Base-by-base conservation (phyloP, 2,888 invertebrate species). In the Chrysotoxum bicinctum region DNA sequence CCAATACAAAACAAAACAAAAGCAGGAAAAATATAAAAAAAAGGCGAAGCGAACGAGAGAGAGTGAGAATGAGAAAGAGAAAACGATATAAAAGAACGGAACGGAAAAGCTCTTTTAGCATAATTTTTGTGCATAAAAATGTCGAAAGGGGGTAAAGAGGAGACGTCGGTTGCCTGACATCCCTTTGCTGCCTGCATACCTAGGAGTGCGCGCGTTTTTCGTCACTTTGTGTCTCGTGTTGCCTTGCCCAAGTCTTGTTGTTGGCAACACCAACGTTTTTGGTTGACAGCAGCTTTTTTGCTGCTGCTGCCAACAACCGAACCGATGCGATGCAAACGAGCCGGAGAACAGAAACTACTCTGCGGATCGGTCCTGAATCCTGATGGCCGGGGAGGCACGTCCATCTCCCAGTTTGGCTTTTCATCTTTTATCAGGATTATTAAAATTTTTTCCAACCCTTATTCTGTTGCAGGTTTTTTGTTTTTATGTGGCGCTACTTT, bases 361-460 rank as follows among this genome's bases (percentile, higher is more conserved):
- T 73, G 73, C 73, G 73, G 77, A 73, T 66, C 62, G 62, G 54
- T 45, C 40, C 70, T 69, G 70, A 62, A n/a, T 52, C 54, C 75
- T 69, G 70, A 62, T 62, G 75, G 56, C 40, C 50, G 52, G 52
- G 52, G 35, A 69, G 66, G 50, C 48, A 21, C 50, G 50, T 66
- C 56, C 74, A 52, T 16, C 58, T 40, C 60, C 75, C 52, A 43
- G 52, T 76, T 77, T 77, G 77, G 85, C 69, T 81, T 85, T 85
- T 81, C 85, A 81, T 85, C 80, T 85, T 81, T 85, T 85, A 80
- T 80, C 76, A 81, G 81, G 81, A 85, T 85, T 80, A 85, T 85
- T 76, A 85, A 76, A 74, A 75, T 40, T 78, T 70, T 81, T 64
- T 72, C 32, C 37, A 58, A 37, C 66, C 32, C 60, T 23, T 32